phyloP scores from a whole-genome alignment of 2,797 vertebrate genomes.

The Syndactyla subalaris region DNA sequence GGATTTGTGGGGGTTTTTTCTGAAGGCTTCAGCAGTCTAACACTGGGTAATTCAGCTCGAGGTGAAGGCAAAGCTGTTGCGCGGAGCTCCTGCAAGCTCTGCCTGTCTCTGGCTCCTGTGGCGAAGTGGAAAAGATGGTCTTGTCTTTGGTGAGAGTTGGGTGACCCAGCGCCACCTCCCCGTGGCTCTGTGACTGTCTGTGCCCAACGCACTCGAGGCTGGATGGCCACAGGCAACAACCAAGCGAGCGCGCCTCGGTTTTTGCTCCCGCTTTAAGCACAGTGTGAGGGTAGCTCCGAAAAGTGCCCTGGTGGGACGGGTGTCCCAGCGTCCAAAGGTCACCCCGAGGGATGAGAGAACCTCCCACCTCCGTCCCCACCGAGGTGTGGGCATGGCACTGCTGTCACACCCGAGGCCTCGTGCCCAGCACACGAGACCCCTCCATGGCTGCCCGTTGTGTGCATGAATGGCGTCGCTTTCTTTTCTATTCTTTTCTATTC shows the following conservation, averaged over 20 bases:
- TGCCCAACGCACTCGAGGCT: not conserved
- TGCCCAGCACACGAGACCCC: not conserved
- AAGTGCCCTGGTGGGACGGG: not conserved
- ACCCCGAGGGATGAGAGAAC: not conserved
- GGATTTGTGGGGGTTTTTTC: not conserved
- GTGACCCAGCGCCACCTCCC: not conserved
- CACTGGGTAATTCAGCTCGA: not conserved
- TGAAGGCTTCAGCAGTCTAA: conserved; percentile 5
- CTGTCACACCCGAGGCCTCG: not conserved
- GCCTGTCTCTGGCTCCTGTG: conserved; percentile 5
- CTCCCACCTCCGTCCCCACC: not conserved
- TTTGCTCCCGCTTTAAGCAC: not conserved
- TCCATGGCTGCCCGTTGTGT: not conserved
- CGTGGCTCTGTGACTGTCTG: not conserved
- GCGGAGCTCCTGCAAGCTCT: not conserved
- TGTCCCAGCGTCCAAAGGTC: not conserved
- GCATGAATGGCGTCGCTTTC: not conserved
- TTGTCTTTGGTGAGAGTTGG: conserved; percentile 79
- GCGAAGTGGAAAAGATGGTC: conserved; percentile 13
- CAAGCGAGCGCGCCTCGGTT: not conserved
- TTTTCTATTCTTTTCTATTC: not conserved
- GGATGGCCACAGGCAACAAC: not conserved
- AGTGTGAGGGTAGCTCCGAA: conserved; percentile 15
- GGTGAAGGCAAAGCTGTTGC: conserved; percentile 53
- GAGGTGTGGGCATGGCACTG: not conserved